These are phyloP conservation scores for Pollenia amentaria DNA, from an alignment of 2,888 invertebrate species.

Conservation along the genomic window DNA sequence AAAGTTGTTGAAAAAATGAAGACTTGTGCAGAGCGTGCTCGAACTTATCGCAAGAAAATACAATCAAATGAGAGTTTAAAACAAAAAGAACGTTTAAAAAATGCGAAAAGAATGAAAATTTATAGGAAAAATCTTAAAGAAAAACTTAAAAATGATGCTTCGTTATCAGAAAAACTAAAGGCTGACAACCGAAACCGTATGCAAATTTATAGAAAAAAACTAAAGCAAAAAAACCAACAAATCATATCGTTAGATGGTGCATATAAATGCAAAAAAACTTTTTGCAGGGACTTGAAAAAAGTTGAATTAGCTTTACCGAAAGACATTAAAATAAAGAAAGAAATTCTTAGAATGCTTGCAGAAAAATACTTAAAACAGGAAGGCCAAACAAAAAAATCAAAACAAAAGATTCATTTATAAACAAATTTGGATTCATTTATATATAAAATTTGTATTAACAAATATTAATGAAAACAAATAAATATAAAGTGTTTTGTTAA, in stretches of 20 bases:
- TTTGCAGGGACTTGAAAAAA: background rate
- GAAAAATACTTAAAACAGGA: no score
- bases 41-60: conserved; percentile 20
- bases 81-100: conserved; percentile 30
- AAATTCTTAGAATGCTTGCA: no score
- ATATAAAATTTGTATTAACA: no score
- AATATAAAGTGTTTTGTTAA: no score
- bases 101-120: conserved; percentile 24
- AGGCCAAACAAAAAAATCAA: background rate
- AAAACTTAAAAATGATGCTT: conserved; percentile 26
- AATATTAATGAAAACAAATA: no score
- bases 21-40: conserved; percentile 26
- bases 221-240: conserved; percentile 26
- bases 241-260: conserved; percentile 2
- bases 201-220: conserved; percentile 42
- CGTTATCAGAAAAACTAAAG: conserved; percentile 41
- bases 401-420: background rate
- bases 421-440: no score
- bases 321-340: no score
- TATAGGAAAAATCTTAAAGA: conserved; percentile 44
- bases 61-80: conserved; percentile 9
- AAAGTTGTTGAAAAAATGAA: conserved; percentile 16
- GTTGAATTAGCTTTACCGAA: no score
- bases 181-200: conserved; percentile 21
- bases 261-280: conserved; percentile 20